Conservation (phyloP, 2,113 vertebrate genomes). For the Lophura nycthemera region DNA sequence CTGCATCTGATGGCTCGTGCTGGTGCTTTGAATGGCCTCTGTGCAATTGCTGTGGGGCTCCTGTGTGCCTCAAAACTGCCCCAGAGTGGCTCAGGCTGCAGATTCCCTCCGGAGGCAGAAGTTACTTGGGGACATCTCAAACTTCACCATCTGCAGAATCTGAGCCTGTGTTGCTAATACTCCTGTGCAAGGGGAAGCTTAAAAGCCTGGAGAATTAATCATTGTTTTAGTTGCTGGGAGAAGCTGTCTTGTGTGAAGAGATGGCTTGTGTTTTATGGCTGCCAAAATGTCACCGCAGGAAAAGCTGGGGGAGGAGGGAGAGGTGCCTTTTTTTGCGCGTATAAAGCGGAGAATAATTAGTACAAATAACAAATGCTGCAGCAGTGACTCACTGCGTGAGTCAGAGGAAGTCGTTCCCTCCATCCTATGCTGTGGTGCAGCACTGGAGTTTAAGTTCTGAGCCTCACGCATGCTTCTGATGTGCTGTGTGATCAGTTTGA, state of each 20-base stretch:
- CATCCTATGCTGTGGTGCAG: background rate
- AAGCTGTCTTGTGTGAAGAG: slow-evolving; percentile 6
- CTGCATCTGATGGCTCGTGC: background rate
- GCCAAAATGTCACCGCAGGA: slow-evolving; percentile 53
- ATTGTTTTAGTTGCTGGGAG: slow-evolving; percentile 21
- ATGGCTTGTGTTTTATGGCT: background rate
- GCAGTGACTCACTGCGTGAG: slow-evolving; percentile 81
- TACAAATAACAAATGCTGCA: slow-evolving; percentile 74
- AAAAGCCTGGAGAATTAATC: background rate
- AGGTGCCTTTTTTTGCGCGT: slow-evolving; percentile 49
- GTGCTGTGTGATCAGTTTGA: background rate
- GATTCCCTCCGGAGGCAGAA: background rate
- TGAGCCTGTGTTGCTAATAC: background rate
- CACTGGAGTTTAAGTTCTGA: background rate
- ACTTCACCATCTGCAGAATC: background rate
- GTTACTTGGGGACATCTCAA: slow-evolving; percentile 11
- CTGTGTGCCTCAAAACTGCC: background rate
- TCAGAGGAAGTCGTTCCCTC: slow-evolving; percentile 67
- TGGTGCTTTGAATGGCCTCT: background rate
- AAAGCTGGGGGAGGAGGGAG: slow-evolving; percentile 57
- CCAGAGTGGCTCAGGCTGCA: background rate
- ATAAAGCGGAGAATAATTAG: slow-evolving; percentile 53
- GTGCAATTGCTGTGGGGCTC: too few relatives aligned
- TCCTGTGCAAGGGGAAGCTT: slow-evolving; percentile 5
- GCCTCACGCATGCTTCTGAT: background rate